Conservation (phyloP, 1,140 invertebrate species). For the Melanaphis sacchari region DNA sequence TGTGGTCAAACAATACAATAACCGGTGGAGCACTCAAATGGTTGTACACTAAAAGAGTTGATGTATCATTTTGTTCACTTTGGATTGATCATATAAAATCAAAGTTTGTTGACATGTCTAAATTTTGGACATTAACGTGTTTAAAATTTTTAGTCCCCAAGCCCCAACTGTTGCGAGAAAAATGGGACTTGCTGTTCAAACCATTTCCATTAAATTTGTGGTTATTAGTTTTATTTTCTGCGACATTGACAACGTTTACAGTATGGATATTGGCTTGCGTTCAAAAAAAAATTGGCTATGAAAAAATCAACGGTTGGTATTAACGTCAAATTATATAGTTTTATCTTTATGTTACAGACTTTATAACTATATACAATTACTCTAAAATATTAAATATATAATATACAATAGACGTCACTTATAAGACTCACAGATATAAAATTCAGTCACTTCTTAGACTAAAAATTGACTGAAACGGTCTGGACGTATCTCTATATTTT, state of each 20-base stretch:
- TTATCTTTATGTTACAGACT: not conserved
- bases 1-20: conserved; percentile 35
- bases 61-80: conserved; percentile 54
- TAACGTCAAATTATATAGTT: no score
- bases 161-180: conserved; percentile 21
- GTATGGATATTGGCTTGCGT: not conserved
- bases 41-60: conserved; percentile 16
- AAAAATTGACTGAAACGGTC: no score
- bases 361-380: not conserved
- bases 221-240: conserved; percentile 46
- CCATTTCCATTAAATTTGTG: conserved; percentile 52
- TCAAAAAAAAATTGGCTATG: conserved; percentile 40
- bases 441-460: no score
- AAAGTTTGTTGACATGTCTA: conserved; percentile 45
- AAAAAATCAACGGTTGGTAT: not conserved
- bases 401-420: no score
- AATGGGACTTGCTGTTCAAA: conserved; percentile 56
- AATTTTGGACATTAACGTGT: conserved; percentile 55
- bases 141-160: conserved; percentile 57
- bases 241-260: not conserved
- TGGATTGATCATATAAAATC: conserved; percentile 50
- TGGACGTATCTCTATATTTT: no score
- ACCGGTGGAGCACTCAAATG: conserved; percentile 40
- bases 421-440: no score
- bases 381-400: no score